phyloP scores from a whole-genome alignment of 1,140 invertebrate genomes.

The Trialeurodes vaporariorum region DNA sequence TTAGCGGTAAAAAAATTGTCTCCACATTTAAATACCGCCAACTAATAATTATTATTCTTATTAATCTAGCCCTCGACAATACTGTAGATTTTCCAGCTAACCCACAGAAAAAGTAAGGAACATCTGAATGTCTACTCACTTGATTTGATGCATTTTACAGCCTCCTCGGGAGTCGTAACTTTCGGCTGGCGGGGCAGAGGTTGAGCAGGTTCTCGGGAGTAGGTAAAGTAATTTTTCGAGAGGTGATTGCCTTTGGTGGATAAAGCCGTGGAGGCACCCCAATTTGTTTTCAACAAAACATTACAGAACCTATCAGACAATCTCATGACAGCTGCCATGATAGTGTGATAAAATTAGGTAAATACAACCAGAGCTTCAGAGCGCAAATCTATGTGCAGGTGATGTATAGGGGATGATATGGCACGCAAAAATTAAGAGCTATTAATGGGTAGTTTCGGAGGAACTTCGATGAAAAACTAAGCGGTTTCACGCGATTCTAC shows the following conservation, averaged over 20 bases:
- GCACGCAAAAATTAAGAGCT: too few relatives aligned
- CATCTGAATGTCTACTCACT: slow-evolving; percentile 25
- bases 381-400: too few relatives aligned
- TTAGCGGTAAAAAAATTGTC: too few relatives aligned
- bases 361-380: slow-evolving; percentile 8
- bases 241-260: slow-evolving; percentile 9
- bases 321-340: slow-evolving; percentile 10
- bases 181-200: slow-evolving; percentile 36
- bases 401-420: too few relatives aligned
- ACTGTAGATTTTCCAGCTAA: too few relatives aligned
- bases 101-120: too few relatives aligned
- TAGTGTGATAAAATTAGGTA: not conserved
- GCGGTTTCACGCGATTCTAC: too few relatives aligned
- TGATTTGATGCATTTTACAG: slow-evolving; percentile 36
- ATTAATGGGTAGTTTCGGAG: too few relatives aligned
- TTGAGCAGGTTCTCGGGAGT: slow-evolving; percentile 32
- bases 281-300: slow-evolving; percentile 11
- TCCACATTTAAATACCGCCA: too few relatives aligned
- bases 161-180: slow-evolving; percentile 34
- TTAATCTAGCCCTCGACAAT: too few relatives aligned
- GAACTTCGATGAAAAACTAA: too few relatives aligned
- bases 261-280: slow-evolving; percentile 13
- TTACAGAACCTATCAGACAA: slow-evolving; percentile 10
- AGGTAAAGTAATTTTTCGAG: slow-evolving; percentile 23
- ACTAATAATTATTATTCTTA: too few relatives aligned